A percentile compares a stretch with the other conserved stretches of the same genome.
Conservation (phyloP, 2,888 invertebrate species). For the Elmis aenea region DNA sequence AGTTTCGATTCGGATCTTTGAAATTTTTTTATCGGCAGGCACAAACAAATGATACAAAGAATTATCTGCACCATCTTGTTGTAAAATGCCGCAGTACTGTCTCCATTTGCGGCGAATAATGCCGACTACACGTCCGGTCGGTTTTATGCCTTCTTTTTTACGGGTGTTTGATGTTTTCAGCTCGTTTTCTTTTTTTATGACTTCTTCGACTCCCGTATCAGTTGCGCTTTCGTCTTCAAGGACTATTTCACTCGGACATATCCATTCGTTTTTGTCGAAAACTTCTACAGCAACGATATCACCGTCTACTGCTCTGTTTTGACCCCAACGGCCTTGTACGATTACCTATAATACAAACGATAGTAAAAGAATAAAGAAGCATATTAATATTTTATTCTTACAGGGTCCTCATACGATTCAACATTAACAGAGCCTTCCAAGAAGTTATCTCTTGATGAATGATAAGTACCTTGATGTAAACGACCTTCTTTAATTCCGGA, state of each 20-base stretch:
- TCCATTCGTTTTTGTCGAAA: conserved; percentile 85
- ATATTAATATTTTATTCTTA: conserved; percentile 44
- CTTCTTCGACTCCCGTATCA: conserved; percentile 61
- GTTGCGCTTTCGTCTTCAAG: conserved; percentile 67
- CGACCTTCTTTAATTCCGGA: conserved; percentile 73
- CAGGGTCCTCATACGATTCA: conserved; percentile 72
- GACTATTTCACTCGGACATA: conserved; percentile 80
- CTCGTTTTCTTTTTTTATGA: conserved; percentile 53
- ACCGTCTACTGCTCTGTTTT: conserved; percentile 93
- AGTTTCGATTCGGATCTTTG: conserved; percentile 93
- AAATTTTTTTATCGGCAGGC: conserved; percentile 90
- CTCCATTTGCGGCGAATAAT: conserved; percentile 95
- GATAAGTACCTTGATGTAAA: conserved; percentile 74
- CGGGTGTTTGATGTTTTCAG: conserved; percentile 8
- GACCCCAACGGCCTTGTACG: conserved; percentile 76
- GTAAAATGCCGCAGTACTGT: conserved; percentile 94
- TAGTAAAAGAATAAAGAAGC: conserved; percentile 2
- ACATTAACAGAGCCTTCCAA: conserved; percentile 85
- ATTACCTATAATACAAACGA: conserved; percentile 55
- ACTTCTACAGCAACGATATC: conserved; percentile 90
- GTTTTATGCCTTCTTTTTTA: conserved; percentile 40
- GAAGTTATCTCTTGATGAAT: conserved; percentile 89
- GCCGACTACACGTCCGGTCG: conserved; percentile 84
- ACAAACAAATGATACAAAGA: conserved; percentile 77
- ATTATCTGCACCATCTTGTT: conserved; percentile 61